Base-by-base conservation (phyloP, 2,888 invertebrate genomes). In the Dicranocentrus wangi region DNA sequence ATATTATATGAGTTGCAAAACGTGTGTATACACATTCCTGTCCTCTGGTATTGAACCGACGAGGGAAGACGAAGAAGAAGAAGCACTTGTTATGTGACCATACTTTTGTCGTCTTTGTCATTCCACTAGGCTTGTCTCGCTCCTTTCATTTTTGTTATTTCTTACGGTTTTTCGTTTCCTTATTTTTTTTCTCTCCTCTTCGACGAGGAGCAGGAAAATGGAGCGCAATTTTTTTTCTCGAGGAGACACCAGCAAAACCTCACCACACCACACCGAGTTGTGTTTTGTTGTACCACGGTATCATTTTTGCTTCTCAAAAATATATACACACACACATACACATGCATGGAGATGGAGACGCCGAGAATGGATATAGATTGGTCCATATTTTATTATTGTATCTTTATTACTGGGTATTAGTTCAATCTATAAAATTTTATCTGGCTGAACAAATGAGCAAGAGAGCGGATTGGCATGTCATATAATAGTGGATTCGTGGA, bases 361-460 rank as follows among this genome's bases (percentile, higher is more conserved):
- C 39, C 13, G 63, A 42, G 42, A 58, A 70, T 42, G 58, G 55
- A 55, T 58, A 39, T 21, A 77, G 77, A 77, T 77, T 72, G 68
- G 63, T 69, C 61, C 73, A 81, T 81, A 81, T 69, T 75, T 80
- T 80, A 80, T 80, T 75, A 69, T 72, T 80, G 66, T 80, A 73
- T 80, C 69, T 81, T 81, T 81, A 75, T 81, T 69, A 75, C 68
- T 69, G 63, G 58, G 32, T 58, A 21, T 71, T 71, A 68, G 69
- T 51, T 53, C 69, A 73, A 69, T 73, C 81, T 81, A 81, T 81
- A 75, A 69, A 69, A 63, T 75, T 81, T 81, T 73, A 81, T 81
- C 53, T 69, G 58, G 19, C 32, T 69, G 61, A 69, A 71, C 60
- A 60, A 71, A 71, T 60, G 43, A 60, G 42, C 43, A 47, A 13